These are phyloP conservation scores for Amblyopsis hoosieri DNA, from an alignment of 2,797 vertebrate species.

Conservation along the genomic window DNA sequence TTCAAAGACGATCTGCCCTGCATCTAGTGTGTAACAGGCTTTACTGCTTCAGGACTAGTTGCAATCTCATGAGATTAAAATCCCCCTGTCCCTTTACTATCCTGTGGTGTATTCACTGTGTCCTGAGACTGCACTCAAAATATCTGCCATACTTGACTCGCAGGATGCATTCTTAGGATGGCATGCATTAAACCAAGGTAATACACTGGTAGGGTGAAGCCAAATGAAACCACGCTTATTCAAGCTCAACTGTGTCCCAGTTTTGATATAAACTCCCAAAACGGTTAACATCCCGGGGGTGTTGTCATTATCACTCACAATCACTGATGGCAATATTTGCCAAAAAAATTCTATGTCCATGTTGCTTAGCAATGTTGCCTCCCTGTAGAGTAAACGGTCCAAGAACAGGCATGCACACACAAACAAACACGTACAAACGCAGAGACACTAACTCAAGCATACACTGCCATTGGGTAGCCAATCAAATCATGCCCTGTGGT, in stretches of 20 bases:
- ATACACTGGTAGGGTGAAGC: not conserved
- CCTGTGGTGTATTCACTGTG: not conserved
- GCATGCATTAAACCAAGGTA: not conserved
- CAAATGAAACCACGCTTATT: not conserved
- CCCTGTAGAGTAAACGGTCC: not conserved
- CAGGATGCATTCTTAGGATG: not conserved
- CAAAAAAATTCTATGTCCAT: too few species aligned
- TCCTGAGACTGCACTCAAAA: not conserved
- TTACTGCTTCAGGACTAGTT: constrained; percentile 13
- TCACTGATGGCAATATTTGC: too few species aligned
- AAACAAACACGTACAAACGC: not conserved
- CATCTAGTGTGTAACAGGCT: not conserved
- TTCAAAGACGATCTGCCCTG: too few species aligned
- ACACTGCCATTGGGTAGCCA: constrained; percentile 15
- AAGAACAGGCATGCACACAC: not conserved
- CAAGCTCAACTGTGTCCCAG: not conserved
- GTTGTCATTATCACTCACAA: too few species aligned
- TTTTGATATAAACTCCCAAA: too few species aligned
- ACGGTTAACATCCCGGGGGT: too few species aligned
- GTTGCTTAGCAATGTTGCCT: too few species aligned
- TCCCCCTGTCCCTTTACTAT: not conserved
- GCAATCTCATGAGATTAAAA: not conserved
- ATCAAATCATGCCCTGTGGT: constrained; percentile 25
- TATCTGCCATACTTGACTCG: not conserved
- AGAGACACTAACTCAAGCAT: not conserved